phyloP scores from a whole-genome alignment of 2,797 vertebrate species.

The Sylvia borin region DNA sequence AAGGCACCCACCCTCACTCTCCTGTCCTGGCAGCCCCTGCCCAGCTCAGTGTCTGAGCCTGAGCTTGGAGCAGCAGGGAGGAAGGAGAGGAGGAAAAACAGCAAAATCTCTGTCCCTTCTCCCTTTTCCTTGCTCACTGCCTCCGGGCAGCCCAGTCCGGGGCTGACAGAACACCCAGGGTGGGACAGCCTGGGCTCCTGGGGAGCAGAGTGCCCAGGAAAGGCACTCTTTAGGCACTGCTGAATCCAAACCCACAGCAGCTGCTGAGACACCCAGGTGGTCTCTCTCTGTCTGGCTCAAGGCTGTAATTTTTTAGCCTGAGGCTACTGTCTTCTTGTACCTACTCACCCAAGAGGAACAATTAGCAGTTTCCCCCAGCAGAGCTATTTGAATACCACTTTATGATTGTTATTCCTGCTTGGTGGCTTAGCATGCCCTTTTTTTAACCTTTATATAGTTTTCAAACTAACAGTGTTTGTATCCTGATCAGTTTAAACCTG shows the following conservation, averaged over 20 bases:
- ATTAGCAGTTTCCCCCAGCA: neutral
- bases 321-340: neutral
- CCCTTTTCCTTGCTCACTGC: neutral
- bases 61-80: neutral
- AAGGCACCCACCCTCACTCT: neutral
- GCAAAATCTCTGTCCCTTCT: neutral
- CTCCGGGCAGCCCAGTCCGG: neutral
- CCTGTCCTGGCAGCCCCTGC: neutral
- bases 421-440: neutral
- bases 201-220: neutral
- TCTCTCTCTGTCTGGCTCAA: neutral
- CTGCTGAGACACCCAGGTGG: neutral
- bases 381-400: neutral
- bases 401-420: neutral
- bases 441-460: neutral
- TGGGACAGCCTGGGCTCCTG: accelerated
- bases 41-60: accelerated
- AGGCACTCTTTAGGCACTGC: neutral
- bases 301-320: neutral
- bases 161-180: neutral
- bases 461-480: neutral
- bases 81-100: neutral
- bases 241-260: neutral
- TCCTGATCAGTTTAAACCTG: neutral
- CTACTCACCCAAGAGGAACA: neutral